A percentile compares a stretch with the other conserved stretches of the same genome.
phyloP scores from a whole-genome alignment of 2,888 invertebrate genomes.

The Hirtodrosophila trivittata region DNA sequence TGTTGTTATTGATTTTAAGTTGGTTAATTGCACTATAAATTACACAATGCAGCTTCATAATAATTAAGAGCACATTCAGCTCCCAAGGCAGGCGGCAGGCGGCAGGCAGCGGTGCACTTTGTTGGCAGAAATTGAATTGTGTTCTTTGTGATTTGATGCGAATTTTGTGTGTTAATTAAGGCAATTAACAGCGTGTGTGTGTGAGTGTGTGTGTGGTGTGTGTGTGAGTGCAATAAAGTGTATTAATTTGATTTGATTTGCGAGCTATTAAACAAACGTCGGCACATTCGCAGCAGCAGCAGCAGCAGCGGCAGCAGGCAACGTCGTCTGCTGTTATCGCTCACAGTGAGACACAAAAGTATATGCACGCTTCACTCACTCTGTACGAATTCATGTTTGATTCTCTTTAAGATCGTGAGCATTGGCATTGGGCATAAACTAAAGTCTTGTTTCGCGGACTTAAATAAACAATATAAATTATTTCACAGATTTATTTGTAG shows the following conservation, averaged over 20 bases:
- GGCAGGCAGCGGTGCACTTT: conserved; percentile 67
- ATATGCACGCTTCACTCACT: conserved; percentile 63
- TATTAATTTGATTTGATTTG: conserved; percentile 56
- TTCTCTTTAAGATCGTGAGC: conserved; percentile 59
- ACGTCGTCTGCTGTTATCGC: conserved; percentile 48
- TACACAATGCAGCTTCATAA: conserved; percentile 43
- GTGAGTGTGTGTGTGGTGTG: neutral
- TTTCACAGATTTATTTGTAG: conserved; percentile 5
- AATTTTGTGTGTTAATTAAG: conserved; percentile 55
- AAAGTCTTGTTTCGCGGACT: too few relatives aligned
- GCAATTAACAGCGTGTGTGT: conserved; percentile 34
- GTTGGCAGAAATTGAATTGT: conserved; percentile 18
- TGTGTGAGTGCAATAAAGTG: conserved; percentile 39
- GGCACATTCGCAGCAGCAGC: conserved; percentile 25
- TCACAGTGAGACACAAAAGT: conserved; percentile 54
- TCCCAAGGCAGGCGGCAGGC: conserved; percentile 39
- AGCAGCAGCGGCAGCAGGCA: conserved; percentile 26
- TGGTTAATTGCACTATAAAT: conserved; percentile 44
- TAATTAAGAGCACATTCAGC: conserved; percentile 44
- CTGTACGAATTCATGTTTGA: conserved; percentile 72
- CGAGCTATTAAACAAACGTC: conserved; percentile 13
- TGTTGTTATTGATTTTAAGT: conserved; percentile 49
- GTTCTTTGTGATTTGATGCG: conserved; percentile 19
- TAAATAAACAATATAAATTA: neutral
- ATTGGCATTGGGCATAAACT: conserved; percentile 50